These are phyloP conservation scores for Branchipolynoe longqiensis DNA, from an alignment of 2,888 invertebrate genomes.

Conservation along the genomic window DNA sequence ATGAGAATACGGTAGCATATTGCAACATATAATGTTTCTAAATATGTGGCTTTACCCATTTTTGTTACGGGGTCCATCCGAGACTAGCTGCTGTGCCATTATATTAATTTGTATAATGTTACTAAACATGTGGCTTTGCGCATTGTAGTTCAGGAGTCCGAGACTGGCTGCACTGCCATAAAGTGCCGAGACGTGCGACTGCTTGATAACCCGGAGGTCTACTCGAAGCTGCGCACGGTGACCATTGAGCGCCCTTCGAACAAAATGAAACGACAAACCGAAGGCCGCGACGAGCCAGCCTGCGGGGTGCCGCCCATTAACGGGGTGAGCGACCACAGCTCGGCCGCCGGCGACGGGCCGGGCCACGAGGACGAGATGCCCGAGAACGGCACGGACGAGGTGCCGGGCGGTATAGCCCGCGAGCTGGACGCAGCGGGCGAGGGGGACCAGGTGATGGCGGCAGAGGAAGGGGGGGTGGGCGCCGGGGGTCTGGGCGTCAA, in stretches of 20 bases:
- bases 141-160: slow-evolving; percentile 3
- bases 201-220: slow-evolving; percentile 35
- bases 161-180: not conserved
- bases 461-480: not conserved
- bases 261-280: too few relatives aligned
- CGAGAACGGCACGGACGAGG: not conserved
- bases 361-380: not conserved
- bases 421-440: not conserved
- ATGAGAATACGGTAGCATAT: too few relatives aligned
- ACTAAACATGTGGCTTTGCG: too few relatives aligned
- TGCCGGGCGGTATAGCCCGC: not conserved
- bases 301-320: not conserved
- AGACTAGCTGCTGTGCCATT: too few relatives aligned
- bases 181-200: slow-evolving; percentile 30
- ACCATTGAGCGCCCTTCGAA: slow-evolving; percentile 15
- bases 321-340: not conserved
- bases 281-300: too few relatives aligned
- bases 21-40: too few relatives aligned
- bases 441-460: not conserved
- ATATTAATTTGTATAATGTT: too few relatives aligned
- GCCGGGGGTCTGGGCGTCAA: not conserved
- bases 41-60: too few relatives aligned
- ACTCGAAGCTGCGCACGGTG: slow-evolving; percentile 15
- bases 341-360: not conserved
- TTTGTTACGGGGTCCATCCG: too few relatives aligned